Conservation (phyloP, 2,888 invertebrate genomes). For the Trichacis sp. region DNA sequence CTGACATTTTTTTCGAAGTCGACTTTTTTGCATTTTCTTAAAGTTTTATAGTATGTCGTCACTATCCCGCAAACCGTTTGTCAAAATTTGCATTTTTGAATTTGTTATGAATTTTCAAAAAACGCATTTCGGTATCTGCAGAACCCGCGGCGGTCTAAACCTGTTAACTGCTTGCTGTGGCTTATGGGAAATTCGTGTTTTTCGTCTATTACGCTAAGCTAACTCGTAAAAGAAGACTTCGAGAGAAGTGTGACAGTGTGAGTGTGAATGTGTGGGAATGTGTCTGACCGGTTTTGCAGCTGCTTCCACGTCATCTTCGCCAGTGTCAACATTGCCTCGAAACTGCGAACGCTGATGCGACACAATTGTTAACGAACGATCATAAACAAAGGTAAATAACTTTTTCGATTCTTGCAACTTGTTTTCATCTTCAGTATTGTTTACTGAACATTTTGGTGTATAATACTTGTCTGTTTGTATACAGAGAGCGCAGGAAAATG, state of each 20-base stretch:
- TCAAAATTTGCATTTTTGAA: too few species aligned
- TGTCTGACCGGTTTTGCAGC: conserved; percentile 1
- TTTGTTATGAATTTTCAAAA: too few species aligned
- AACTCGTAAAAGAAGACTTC: conserved; percentile 1
- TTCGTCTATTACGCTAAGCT: neutral
- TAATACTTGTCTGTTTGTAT: conserved; percentile 1
- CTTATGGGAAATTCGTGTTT: neutral
- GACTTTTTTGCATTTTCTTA: too few species aligned
- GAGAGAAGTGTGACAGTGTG: neutral
- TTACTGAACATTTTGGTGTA: conserved; percentile 2
- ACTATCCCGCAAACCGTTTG: too few species aligned
- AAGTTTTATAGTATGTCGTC: too few species aligned
- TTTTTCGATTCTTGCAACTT: conserved; percentile 2
- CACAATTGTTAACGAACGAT: conserved; percentile 4
- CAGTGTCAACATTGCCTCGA: conserved; percentile 6
- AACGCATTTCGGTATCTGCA: too few species aligned
- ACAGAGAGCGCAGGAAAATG: neutral
- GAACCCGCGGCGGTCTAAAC: conserved; percentile 1
- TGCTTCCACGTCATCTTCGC: neutral
- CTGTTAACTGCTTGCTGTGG: neutral
- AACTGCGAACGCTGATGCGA: neutral
- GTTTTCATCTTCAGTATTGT: neutral
- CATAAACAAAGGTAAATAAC: conserved; percentile 4
- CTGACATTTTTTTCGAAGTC: neutral
- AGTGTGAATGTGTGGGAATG: neutral